Conservation (phyloP, 2,888 invertebrate genomes). For the Conistra vaccinii region DNA sequence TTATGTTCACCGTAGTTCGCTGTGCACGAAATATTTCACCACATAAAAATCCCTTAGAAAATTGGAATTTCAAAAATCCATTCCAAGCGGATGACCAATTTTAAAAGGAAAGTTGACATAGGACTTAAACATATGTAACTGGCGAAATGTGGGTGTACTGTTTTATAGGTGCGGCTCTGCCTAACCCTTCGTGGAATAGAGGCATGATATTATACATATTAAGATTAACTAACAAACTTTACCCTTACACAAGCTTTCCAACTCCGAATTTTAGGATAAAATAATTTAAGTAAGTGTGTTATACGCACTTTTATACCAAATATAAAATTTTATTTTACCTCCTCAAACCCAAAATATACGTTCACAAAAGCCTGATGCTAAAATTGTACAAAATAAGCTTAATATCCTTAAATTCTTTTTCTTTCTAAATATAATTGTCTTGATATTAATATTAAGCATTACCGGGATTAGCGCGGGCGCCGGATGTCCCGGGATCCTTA, state of each 20-base stretch:
- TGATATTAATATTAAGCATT: constrained; percentile 54
- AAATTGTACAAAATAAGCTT: constrained; percentile 23
- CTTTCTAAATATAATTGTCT: constrained; percentile 39
- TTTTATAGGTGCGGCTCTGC: not conserved
- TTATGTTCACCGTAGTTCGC: not conserved
- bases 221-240: not conserved
- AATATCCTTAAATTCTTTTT: constrained; percentile 16
- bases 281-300: not conserved
- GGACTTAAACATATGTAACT: not conserved
- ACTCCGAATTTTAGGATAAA: not conserved
- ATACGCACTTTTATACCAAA: not conserved
- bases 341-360: not conserved
- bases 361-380: constrained; percentile 8
- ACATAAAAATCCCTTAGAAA: too few relatives aligned
- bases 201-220: not conserved
- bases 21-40: not conserved
- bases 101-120: not conserved
- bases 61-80: not conserved
- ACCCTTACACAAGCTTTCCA: too few relatives aligned
- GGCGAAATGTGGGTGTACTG: not conserved
- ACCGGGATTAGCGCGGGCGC: constrained; percentile 26
- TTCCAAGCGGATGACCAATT: not conserved
- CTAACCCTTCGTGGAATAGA: not conserved
- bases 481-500: constrained; percentile 31
- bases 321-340: not conserved